Conservation (phyloP, 2,888 invertebrate species). For the Diarsia brunnea region DNA sequence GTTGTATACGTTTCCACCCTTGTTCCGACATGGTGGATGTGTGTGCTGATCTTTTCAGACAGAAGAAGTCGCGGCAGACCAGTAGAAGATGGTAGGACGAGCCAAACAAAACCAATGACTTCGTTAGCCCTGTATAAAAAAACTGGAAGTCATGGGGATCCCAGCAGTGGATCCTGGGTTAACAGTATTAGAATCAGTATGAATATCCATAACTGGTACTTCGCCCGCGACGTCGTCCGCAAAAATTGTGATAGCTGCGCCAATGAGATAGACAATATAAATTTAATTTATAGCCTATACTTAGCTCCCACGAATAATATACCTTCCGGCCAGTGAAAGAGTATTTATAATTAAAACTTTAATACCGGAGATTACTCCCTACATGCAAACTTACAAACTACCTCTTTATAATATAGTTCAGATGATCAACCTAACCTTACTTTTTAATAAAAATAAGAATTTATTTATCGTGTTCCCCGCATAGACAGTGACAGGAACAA, state of each 20-base stretch:
- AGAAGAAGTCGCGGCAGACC: neutral
- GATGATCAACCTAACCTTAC: neutral
- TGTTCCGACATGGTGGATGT: neutral
- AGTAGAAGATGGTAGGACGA: neutral
- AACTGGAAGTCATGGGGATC: neutral
- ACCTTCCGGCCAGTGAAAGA: too few species aligned
- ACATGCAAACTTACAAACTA: too few species aligned
- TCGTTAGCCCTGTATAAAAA: neutral
- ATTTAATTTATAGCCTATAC: too few species aligned
- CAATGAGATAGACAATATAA: too few species aligned
- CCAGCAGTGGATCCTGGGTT: neutral
- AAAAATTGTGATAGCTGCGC: too few species aligned
- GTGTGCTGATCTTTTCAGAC: neutral
- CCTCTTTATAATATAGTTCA: too few species aligned
- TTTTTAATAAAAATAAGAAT: neutral
- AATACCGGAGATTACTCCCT: too few species aligned
- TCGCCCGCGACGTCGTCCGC: too few species aligned
- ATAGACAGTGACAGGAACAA: conserved; percentile 34
- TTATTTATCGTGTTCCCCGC: neutral
- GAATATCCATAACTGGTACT: neutral
- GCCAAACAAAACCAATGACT: neutral
- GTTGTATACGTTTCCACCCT: neutral
- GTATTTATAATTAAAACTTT: too few species aligned
- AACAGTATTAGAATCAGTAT: neutral
- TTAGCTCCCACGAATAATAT: too few species aligned